Evolutionary conservation across 2,113 vertebrate genomes (phyloP), one percentile per base, ranked within the genome.

Genomic region (Nematolebias whitei): DNA sequence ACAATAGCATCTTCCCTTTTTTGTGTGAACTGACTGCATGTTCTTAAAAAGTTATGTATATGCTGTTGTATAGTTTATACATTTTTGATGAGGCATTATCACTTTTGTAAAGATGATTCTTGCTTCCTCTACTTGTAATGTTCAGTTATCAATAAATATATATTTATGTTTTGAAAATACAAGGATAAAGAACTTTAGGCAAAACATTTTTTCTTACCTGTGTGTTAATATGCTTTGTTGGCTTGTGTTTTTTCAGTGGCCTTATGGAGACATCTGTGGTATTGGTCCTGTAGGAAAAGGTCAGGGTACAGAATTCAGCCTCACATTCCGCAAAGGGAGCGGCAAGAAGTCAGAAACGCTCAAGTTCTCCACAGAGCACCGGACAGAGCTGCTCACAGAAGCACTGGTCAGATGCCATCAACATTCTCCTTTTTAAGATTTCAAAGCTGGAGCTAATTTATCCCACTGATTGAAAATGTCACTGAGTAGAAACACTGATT

Each of bases 281-380:
- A 95, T 99, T 85, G 90, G 93, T 40, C 98, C 97, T 2, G 96
- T 98, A 60, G 98, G 98, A 74, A 98, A 94, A 92, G 98, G 98
- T 82, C 98, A 99, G 87, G 98, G 97, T 74, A 94, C 96, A 29
- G 98, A 99, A 88, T 99, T 99, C 80, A 98, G 91, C 86, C 96
- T 99, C 85, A 98, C 97, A 16, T 98, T 99, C 92, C 96, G 97
- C 39, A 99, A 98, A 87, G 96, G 98, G 58, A 96, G 93, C 59
- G 95, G 97, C 51, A 99, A 94, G 75, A 99, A 98, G 87, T 98
- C 97, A 0, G 97, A 99, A 90, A 99, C 98, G 0, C 95, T 99
- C 32, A 99, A 99, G 84, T 99, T 99, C 91, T 99, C 97, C 52
- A 99, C 96, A 29, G 98, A 99, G 77, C 97, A 99, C 91, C 95